phyloP scores from a whole-genome alignment of 2,113 vertebrate genomes.

The Indicator indicator region DNA sequence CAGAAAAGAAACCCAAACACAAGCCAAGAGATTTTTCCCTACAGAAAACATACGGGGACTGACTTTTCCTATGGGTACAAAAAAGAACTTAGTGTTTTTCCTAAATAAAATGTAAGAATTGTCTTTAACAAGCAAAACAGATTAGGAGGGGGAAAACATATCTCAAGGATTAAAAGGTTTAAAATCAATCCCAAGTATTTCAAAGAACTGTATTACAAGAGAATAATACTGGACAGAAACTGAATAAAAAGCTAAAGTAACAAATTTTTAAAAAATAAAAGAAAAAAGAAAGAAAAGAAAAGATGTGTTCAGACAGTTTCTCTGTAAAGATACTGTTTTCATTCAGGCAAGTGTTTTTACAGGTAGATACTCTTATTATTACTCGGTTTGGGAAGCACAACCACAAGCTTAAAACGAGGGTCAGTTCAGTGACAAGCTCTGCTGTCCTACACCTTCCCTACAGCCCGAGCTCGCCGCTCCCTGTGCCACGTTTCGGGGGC shows the following conservation, averaged over 20 bases:
- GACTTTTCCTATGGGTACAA: neutral
- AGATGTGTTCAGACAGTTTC: neutral
- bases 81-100: constrained; percentile 1
- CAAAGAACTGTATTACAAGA: neutral
- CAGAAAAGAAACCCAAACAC: constrained; percentile 59
- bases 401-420: neutral
- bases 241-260: neutral
- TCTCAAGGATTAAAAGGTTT: neutral
- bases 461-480: neutral
- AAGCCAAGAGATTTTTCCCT: constrained; percentile 48
- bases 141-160: constrained; percentile 2
- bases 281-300: neutral
- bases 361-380: neutral
- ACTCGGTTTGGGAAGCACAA: neutral
- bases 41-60: constrained; percentile 9
- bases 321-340: neutral
- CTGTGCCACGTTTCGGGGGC: neutral
- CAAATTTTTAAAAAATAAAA: neutral
- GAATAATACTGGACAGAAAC: neutral
- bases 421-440: neutral
- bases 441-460: neutral
- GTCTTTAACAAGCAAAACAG: constrained; percentile 21
- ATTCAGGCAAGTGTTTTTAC: neutral
- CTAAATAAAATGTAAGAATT: constrained; percentile 5
- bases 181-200: neutral